Evolutionary conservation across 2,888 invertebrate species (phyloP), one percentile per base, ranked within the genome.

Genomic region (Phaedon cochleariae): DNA sequence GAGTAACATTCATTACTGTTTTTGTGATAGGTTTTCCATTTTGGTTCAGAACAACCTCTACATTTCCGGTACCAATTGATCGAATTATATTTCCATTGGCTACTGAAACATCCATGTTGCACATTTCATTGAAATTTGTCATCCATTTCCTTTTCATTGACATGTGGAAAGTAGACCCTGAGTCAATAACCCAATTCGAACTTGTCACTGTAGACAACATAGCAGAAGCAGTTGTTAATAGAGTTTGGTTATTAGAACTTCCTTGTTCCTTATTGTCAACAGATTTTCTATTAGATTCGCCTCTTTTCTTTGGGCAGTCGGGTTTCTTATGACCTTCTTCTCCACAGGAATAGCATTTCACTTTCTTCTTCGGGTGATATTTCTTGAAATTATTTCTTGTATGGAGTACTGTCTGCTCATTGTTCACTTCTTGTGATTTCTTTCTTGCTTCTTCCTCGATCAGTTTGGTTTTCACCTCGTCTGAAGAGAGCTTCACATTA

Each of bases 111-210:
- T 52, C 17, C n/a, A 34, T 34, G 15, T 26, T 34, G 3, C 12
- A 18, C 9, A 10, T 12, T 15, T 52, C 12, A 0, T 6, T 26
- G 29, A 52, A 52, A 26, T 52, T 15, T n/a, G 52, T 21, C 49
- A 49, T 49, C 49, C 2, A 20, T 6, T 49, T 21, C 22, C n/a
- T 26, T n/a, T 26, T 52, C 29, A 52, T 52, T 17, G 49, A 49
- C 49, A 52, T 52, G 10, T 29, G 52, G 0, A 15, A 52, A 15
- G 52, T 26, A 29, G 52, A 26, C 2, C 52, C 18, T 1, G 29
- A 52, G 10, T 26, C 52, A 15, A 52, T 18, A 15, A 52, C 52
- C 17, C 52, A 52, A 52, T 26, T n/a, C 26, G 52, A 52, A 52
- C 15, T 4, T 4, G 26, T 17, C n/a, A 21, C 22, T 49, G 49